phyloP scores from a whole-genome alignment of 2,113 vertebrate species.

The Nycticryphes semicollaris region DNA sequence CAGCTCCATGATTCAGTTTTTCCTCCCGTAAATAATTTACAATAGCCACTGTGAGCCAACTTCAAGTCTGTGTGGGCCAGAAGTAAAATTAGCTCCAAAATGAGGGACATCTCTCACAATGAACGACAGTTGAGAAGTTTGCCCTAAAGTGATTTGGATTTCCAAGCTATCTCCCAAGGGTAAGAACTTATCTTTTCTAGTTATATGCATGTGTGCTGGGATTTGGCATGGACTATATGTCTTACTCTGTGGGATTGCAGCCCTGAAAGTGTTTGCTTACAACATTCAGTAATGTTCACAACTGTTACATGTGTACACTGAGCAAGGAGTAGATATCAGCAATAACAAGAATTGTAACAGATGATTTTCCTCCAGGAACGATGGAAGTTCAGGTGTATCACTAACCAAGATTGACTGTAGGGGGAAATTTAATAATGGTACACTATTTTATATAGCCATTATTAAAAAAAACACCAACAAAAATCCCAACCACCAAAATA shows the following conservation, averaged over 20 bases:
- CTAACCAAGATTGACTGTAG: not conserved
- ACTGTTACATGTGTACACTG: not conserved
- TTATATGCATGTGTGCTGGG: not conserved
- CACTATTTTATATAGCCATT: fast-evolving
- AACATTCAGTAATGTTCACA: not conserved
- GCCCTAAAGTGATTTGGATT: not conserved
- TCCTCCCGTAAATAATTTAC: not conserved
- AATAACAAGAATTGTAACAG: not conserved
- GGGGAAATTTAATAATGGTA: not conserved
- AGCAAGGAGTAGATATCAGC: not conserved
- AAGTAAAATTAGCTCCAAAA: not conserved
- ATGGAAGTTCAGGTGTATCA: not conserved
- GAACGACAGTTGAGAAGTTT: not conserved
- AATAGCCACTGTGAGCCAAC: not conserved
- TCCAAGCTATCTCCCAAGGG: not conserved
- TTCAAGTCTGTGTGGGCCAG: not conserved
- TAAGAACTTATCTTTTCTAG: not conserved
- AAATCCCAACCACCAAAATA: not conserved
- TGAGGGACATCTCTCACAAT: not conserved
- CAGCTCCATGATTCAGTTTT: not conserved
- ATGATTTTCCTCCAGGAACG: not conserved
- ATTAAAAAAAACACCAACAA: not conserved
- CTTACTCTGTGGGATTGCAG: not conserved
- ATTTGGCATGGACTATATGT: not conserved
- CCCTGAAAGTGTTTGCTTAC: not conserved